Base-by-base conservation (phyloP, 2,113 vertebrate genomes). In the Myotis brandtii region DNA sequence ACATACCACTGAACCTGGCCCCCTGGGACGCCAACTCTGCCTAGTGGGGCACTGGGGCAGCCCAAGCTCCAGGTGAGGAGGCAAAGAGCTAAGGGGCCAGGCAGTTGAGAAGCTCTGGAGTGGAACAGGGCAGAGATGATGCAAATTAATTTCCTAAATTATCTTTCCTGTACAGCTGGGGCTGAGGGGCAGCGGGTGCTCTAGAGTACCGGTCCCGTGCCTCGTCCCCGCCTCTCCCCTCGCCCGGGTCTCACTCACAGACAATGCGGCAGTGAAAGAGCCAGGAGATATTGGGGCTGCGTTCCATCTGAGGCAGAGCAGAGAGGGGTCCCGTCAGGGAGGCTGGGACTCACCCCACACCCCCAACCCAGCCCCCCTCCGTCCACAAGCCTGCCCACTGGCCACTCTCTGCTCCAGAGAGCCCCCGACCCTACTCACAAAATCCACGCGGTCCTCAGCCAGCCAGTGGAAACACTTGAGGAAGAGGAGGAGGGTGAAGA, bases 381-480 rank as follows among this genome's bases (percentile, higher is more conserved):
- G 1, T 52, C 81, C 56, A 25, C 8, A 9, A 67, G 80, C 72
- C 80, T 52, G 56, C 56, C 81, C 70, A 59, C 27, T 20, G 1
- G 16, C 75, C 67, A n/a, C 80, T 52, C 67, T 56, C 30, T 82
- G 43, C 62, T 77, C 32, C 30, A 40, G 37, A 20, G 54, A 59
- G 27, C 27, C 30, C 23, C 50, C 2, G 10, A 11, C 64, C 0
- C 4, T 6, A 98, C 99, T 99, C 97, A 99, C 99, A 97, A 99
- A 99, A 89, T 99, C 99, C 97, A 99, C 99, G 0, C 99, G 98
- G 97, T 99, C 99, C 97, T 99, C 99, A 0, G 99, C 99, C 98
- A 99, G 97, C 99, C 99, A 99, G 91, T 99, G 99, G 96, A 99
- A 99, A 98, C 99, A 99, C 98, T 99, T 99, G 89, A 99, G 99